Evolutionary conservation across 2,888 invertebrate species (phyloP), one percentile per base, ranked within the genome.

Genomic region (Tanytarsus gracilentus): DNA sequence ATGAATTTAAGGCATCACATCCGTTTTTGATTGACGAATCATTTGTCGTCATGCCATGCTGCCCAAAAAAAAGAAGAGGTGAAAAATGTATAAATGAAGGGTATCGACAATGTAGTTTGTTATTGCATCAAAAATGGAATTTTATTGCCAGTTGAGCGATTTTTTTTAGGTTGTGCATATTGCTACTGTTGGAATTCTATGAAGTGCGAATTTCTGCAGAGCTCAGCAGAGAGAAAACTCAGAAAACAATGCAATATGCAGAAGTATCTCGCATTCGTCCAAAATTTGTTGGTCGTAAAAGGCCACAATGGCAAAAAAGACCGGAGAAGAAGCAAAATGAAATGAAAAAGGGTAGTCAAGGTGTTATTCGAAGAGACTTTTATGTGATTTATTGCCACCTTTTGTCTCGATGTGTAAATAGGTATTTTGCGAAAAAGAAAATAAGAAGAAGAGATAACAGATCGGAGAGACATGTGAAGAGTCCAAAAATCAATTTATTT

Each of bases 321-420:
- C 14, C 18, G 40, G 16, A 49, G 27, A 26, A 26, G 27, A 11
- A 9, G 26, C n/a, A 26, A 49, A n/a, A 49, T 16, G 7, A 14
- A 49, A 49, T 49, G 49, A 33, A 53, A 56, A 56, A 53, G 53
- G 53, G 53, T 53, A 36, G 36, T 36, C 33, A 36, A 36, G 36
- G 33, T 53, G 53, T 36, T 36, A 36, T 25, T 52, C 11, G 4
- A 33, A 44, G 23, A 44, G 44, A 44, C 9, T 33, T 23, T 9
- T 52, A 16, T 52, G 33, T 56, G 56, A 56, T 56, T 56, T 56
- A 56, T 56, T 56, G 44, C 25, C 44, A 26, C 27, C 56, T 44
- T 56, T 56, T 56, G 40, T 40, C 27, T 52, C 44, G 21, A 40
- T 40, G 56, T 56, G 52, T 52, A 26, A 33, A 56, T 39, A 44